phyloP scores from a whole-genome alignment of 2,113 vertebrate species.

The Dryoscopus gambensis region DNA sequence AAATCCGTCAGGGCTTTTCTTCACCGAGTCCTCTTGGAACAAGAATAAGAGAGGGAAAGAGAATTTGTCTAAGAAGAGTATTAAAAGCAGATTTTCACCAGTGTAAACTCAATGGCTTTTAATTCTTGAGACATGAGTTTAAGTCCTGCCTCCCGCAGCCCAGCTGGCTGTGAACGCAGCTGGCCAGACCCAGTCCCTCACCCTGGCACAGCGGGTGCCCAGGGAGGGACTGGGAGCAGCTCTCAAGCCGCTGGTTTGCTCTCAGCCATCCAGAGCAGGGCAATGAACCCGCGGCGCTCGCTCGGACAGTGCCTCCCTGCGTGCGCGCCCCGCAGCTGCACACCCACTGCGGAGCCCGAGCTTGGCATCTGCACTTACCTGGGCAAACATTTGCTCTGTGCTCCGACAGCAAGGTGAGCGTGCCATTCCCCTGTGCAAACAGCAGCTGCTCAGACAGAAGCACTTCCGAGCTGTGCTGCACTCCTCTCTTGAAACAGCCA shows the following conservation, averaged over 20 bases:
- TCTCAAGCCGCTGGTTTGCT: background rate
- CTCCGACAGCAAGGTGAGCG: background rate
- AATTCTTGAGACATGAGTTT: background rate
- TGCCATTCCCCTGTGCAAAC: conserved; percentile 2
- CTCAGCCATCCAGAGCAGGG: background rate
- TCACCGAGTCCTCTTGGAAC: background rate
- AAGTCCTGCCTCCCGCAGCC: background rate
- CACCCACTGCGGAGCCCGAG: background rate
- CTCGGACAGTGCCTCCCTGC: background rate
- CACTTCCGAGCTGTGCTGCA: background rate
- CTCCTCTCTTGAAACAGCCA: background rate
- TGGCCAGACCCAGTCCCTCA: background rate
- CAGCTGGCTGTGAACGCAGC: background rate
- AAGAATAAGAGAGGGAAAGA: background rate
- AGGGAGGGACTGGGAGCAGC: background rate
- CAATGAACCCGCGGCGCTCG: rapidly evolving
- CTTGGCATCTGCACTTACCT: background rate
- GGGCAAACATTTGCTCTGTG: conserved; percentile 46
- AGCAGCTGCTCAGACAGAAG: background rate
- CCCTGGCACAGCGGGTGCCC: background rate
- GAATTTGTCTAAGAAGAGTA: background rate
- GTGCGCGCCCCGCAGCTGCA: background rate
- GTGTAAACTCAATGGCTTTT: background rate
- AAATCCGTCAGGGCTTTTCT: background rate
- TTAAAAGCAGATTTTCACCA: background rate